Evolutionary conservation across 2,797 vertebrate genomes (phyloP), one percentile per base, ranked within the genome.

Genomic region (Acridotheres tristis): DNA sequence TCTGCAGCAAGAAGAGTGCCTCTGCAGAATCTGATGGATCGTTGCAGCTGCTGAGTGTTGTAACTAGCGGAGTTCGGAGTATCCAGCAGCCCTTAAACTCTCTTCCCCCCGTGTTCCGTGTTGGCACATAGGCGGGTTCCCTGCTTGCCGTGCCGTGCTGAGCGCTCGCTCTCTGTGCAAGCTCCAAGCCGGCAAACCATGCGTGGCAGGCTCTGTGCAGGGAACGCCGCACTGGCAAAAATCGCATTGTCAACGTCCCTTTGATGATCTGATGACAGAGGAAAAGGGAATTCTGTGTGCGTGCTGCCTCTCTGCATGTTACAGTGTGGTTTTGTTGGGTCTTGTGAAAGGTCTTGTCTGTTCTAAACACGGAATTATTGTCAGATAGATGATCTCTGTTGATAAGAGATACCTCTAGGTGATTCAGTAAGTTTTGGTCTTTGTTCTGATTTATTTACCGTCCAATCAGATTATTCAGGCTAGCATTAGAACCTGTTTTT

Each of bases 111-210:
- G 4, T 4, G 50, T 26, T 62, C 42, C 11, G 18, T 17, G 27
- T 1, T 15, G 77, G 26, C 23, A 34, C 8, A 8, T 4, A 7
- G 48, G 2, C 50, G 9, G 30, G 20, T 15, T 51, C n/a, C 9
- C 25, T 2, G 42, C 65, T 47, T 18, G 10, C 32, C 7, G 6
- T 13, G 32, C 67, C 2, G 26, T 5, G 0, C 36, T 9, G 22
- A 1, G 16, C 6, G 7, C 82, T 68, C 19, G 16, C 53, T 40
- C 1, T 11, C 2, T 0, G 13, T 16, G 63, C 16, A 3, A 4
- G 47, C 47, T 11, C 20, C 0, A 2, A 25, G 30, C n/a, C 42
- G 5, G 57, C 48, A 45, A 34, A 8, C 2, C 9, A 0, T 4
- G 27, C 6, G 34, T 27, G 61, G 15, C 51, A 16, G 57, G 53